phyloP scores from a whole-genome alignment of 2,888 invertebrate species.

The Epicampocera succincta region DNA sequence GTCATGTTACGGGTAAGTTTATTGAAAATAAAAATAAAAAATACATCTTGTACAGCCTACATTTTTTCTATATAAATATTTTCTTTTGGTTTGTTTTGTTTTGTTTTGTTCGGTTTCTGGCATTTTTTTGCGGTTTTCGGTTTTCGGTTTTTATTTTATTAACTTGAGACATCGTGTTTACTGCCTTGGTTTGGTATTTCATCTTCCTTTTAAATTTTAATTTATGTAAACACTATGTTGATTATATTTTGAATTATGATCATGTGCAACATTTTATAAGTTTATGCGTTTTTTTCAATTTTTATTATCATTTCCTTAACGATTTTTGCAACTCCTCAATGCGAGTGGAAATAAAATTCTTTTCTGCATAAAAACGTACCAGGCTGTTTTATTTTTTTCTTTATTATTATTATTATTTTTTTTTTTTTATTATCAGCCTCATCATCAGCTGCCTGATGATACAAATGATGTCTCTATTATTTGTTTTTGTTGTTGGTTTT shows the following conservation, averaged over 20 bases:
- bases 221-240: constrained; percentile 69
- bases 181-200: constrained; percentile 28
- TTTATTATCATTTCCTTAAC: constrained; percentile 1
- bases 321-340: constrained; percentile 28
- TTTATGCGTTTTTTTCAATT: neutral
- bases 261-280: constrained; percentile 46
- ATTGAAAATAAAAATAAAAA: constrained; percentile 51
- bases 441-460: constrained; percentile 52
- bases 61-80: too few relatives aligned
- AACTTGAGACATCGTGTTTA: constrained; percentile 31
- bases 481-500: too few relatives aligned
- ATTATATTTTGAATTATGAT: constrained; percentile 68
- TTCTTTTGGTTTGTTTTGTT: too few relatives aligned
- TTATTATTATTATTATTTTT: constrained; percentile 36
- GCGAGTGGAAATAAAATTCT: constrained; percentile 6
- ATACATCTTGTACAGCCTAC: constrained; percentile 55
- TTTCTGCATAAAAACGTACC: neutral
- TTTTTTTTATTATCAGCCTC: constrained; percentile 49
- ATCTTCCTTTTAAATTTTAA: constrained; percentile 54
- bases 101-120: constrained; percentile 14
- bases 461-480: constrained; percentile 67
- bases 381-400: too few relatives aligned
- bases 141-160: constrained; percentile 1
- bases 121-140: constrained; percentile 24
- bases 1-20: constrained; percentile 18